Base-by-base conservation (phyloP, 2,113 vertebrate genomes). In the Gambusia affinis region DNA sequence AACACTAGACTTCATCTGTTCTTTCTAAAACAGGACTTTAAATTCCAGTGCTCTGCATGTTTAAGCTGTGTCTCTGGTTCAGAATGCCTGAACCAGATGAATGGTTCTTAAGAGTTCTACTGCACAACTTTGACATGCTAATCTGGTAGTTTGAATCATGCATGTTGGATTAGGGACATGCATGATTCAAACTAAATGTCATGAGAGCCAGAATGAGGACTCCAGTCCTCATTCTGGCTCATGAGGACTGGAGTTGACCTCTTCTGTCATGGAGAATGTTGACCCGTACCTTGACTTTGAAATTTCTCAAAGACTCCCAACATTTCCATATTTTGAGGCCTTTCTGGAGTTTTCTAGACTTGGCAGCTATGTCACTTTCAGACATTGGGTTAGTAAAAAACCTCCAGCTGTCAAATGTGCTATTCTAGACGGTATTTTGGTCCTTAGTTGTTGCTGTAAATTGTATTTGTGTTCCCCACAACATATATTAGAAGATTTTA, bases 381-480 rank as follows among this genome's bases (percentile, higher is more conserved):
- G 39, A 42, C 39, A 42, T 42, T 42, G 35, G 35, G 35, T 35
- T 10, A 10, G 35, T 35, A 3, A 12, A 12, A 42, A 14, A 42
- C 3, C 2, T 42, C 39, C 12, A 42, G 39, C 39, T 42, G 1
- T 42, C 12, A 42, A 42, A 42, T 42, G 39, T 14, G 42, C 64
- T 11, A 0, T 39, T 44, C 42, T 64, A 37, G 30, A 78, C 47
- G 61, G 78, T 87, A 73, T 89, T 85, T 62, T 85, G 73, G 69
- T 14, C 75, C 73, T 57, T 68, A 78, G 68, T 80, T 74, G 67
- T 72, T 60, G 27, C 65, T 78, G 64, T 37, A 61, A 64, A 84
- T 88, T 76, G 85, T 85, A 87, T 90, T 82, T 76, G 44, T 42
- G 14, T 42, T 42, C 14, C 39, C 39, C 12, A 42, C 39, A 42